phyloP scores from a whole-genome alignment of 2,797 vertebrate species.

The Hirundo rustica region DNA sequence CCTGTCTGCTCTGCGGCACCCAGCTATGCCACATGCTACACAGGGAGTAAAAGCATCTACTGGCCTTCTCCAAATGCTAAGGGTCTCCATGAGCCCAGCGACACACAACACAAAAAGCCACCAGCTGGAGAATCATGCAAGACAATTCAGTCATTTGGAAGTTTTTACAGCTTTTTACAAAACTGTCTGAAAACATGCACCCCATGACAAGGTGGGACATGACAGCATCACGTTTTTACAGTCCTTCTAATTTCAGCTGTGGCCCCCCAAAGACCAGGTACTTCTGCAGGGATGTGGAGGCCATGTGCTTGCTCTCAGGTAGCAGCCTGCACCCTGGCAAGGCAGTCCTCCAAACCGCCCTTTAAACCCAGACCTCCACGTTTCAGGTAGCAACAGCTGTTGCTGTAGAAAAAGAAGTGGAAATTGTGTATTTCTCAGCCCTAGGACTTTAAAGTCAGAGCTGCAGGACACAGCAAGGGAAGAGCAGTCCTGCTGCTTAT shows the following conservation, averaged over 20 bases:
- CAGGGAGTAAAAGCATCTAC: not conserved
- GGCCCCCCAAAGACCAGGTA: not conserved
- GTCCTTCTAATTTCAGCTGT: not conserved
- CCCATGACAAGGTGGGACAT: not conserved
- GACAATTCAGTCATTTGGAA: not conserved
- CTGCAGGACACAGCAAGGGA: not conserved
- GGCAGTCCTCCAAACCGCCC: not conserved
- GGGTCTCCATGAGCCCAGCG: not conserved
- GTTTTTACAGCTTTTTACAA: not conserved
- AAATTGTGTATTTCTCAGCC: not conserved
- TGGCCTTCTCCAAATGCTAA: not conserved
- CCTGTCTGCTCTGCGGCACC: not conserved
- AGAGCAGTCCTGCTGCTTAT: slow-evolving; percentile 10
- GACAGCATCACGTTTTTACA: not conserved
- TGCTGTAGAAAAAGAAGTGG: not conserved
- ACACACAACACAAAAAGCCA: not conserved
- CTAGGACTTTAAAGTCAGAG: not conserved
- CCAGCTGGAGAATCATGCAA: not conserved
- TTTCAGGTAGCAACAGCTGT: not conserved
- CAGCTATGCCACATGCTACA: not conserved
- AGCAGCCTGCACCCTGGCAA: not conserved
- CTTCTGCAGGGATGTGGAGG: not conserved
- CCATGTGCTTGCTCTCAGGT: too few species aligned
- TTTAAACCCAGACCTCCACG: not conserved
- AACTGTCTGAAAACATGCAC: not conserved